phyloP scores from a whole-genome alignment of 2,113 vertebrate genomes.

The Mungos mungo region DNA sequence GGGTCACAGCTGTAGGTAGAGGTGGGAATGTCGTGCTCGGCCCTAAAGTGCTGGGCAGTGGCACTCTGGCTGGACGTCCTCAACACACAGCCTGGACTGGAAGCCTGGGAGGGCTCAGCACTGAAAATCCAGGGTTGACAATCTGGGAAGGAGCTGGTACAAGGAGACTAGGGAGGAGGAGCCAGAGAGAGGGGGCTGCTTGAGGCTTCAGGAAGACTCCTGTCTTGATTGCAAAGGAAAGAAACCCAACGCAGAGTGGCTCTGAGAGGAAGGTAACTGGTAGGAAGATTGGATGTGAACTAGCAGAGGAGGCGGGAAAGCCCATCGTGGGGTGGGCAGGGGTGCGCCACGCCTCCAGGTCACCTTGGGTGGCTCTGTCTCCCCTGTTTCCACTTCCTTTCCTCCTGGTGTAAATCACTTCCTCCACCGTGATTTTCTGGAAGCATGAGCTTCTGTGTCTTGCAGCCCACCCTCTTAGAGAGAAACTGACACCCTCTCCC shows the following conservation, averaged over 20 bases:
- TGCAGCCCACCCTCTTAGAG: neutral
- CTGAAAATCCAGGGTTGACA: neutral
- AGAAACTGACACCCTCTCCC: neutral
- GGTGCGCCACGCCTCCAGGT: neutral
- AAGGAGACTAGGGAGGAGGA: neutral
- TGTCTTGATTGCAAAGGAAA: neutral
- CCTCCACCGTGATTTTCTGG: neutral
- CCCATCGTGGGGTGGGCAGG: neutral
- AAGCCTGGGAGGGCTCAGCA: neutral
- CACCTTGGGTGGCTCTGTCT: too few species aligned
- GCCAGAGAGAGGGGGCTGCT: neutral
- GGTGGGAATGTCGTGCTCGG: neutral
- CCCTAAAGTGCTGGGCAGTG: neutral
- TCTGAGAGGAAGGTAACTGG: neutral
- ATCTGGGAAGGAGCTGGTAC: neutral
- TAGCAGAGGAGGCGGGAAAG: neutral
- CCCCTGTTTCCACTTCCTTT: neutral
- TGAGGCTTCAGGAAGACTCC: neutral
- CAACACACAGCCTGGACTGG: neutral
- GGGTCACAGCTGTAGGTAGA: neutral
- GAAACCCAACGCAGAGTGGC: neutral
- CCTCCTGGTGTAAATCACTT: neutral
- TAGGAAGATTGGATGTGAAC: neutral
- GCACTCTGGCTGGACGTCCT: rapidly evolving
- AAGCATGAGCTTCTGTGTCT: neutral